Percentiles rank a stretch among this genome's conserved stretches.
phyloP scores from a whole-genome alignment of 2,888 invertebrate genomes.

The Prosopocoilus inquinatus region DNA sequence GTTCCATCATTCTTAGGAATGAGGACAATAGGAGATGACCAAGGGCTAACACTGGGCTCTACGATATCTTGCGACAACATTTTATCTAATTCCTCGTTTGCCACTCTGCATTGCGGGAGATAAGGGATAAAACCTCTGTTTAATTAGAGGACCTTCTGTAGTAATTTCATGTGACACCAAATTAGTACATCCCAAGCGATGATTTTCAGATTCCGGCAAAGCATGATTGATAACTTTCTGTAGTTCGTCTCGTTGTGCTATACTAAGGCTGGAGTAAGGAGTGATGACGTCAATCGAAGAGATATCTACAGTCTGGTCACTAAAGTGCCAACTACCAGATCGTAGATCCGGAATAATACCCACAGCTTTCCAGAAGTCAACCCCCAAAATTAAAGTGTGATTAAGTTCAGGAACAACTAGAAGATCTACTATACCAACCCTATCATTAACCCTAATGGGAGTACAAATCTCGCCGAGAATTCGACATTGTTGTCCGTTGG shows the following conservation, averaged over 20 bases:
- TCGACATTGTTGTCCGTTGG: slow-evolving; percentile 17
- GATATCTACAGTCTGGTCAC: background rate
- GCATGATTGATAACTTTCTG: background rate
- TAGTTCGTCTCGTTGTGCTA: background rate
- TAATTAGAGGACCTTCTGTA: slow-evolving; percentile 20
- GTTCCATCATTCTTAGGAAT: slow-evolving; percentile 25
- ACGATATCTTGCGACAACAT: slow-evolving; percentile 28
- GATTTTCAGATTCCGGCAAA: background rate
- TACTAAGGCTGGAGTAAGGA: too few species aligned
- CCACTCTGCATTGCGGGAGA: background rate
- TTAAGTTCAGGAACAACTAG: slow-evolving; percentile 19
- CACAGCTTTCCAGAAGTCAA: slow-evolving; percentile 21
- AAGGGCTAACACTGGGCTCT: slow-evolving; percentile 26
- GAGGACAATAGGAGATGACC: slow-evolving; percentile 24
- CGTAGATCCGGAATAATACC: slow-evolving; percentile 13
- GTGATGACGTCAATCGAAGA: too few species aligned
- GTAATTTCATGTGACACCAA: slow-evolving; percentile 8
- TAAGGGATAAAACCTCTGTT: slow-evolving; percentile 20
- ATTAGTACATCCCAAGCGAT: slow-evolving; percentile 12
- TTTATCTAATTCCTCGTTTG: slow-evolving; percentile 25
- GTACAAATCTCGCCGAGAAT: slow-evolving; percentile 10
- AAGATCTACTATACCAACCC: slow-evolving; percentile 12
- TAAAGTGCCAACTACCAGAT: slow-evolving; percentile 10
- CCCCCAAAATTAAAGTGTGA: slow-evolving; percentile 19
- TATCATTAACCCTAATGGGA: slow-evolving; percentile 12